A percentile compares a stretch with the other conserved stretches of the same genome.
Conservation (phyloP, 2,797 vertebrate genomes). For the Tapirus indicus region DNA sequence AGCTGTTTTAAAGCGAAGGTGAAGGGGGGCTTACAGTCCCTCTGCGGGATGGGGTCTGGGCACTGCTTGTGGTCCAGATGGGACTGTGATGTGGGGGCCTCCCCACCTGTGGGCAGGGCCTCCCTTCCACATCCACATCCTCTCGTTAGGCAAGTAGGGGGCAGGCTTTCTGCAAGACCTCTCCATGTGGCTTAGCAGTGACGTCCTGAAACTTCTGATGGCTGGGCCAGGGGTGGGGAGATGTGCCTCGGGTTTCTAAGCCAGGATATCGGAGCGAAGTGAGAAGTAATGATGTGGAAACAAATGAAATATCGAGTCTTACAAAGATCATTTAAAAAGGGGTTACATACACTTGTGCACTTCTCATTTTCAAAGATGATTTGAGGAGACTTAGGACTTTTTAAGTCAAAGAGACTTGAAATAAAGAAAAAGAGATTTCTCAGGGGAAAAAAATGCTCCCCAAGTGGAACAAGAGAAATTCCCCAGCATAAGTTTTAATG, state of each 20-base stretch:
- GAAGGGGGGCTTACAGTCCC: slow-evolving; percentile 77
- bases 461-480: not conserved
- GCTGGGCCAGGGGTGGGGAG: not conserved
- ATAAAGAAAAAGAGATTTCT: not conserved
- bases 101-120: slow-evolving; percentile 20
- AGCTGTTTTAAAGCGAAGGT: slow-evolving; percentile 73
- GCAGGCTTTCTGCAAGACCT: slow-evolving; percentile 18
- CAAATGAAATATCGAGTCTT: not conserved
- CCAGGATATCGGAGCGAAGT: not conserved
- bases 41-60: slow-evolving; percentile 43
- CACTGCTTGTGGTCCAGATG: not conserved
- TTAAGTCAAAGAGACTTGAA: slow-evolving; percentile 20
- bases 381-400: not conserved
- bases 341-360: not conserved
- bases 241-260: not conserved
- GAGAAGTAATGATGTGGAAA: not conserved
- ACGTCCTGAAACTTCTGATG: slow-evolving; percentile 67
- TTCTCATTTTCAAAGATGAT: slow-evolving; percentile 11
- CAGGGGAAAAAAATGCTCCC: not conserved
- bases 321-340: not conserved
- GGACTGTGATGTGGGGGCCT: not conserved
- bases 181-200: not conserved
- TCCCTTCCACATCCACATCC: not conserved
- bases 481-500: not conserved
- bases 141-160: slow-evolving; percentile 72